These are phyloP conservation scores for Podarcis raffonei DNA, from an alignment of 2,113 vertebrate species.

Conservation along the genomic window DNA sequence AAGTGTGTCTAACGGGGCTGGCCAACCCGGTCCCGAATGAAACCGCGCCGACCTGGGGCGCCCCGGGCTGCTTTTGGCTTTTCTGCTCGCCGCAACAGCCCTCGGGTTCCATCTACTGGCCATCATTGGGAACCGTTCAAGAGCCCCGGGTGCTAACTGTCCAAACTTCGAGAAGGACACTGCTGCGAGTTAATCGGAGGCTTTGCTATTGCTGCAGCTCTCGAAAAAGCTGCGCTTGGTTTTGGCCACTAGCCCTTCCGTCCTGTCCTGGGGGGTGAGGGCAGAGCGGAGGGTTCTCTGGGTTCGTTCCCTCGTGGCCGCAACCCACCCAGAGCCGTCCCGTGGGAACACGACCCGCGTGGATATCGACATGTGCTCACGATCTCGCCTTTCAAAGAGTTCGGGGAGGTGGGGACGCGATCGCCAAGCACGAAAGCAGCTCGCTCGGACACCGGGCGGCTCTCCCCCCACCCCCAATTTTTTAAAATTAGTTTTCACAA, in stretches of 20 bases:
- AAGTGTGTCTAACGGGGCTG: background rate
- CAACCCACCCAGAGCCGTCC: too few relatives aligned
- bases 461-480: too few relatives aligned
- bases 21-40: too few relatives aligned
- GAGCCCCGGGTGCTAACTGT: background rate
- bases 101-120: background rate
- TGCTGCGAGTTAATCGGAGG: too few relatives aligned
- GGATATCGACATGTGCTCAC: background rate
- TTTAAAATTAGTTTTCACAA: too few relatives aligned
- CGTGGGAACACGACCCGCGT: too few relatives aligned
- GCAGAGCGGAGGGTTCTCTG: background rate
- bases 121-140: background rate
- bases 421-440: too few relatives aligned
- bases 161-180: too few relatives aligned
- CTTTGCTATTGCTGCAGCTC: too few relatives aligned
- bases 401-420: fast-evolving
- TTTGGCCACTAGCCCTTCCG: background rate
- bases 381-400: background rate
- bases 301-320: too few relatives aligned
- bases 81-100: background rate
- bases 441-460: too few relatives aligned
- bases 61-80: background rate
- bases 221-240: background rate
- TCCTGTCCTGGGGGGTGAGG: background rate
- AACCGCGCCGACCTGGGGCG: too few relatives aligned